Conservation (phyloP, 2,888 invertebrate species). For the Xanthorhoe designata region DNA sequence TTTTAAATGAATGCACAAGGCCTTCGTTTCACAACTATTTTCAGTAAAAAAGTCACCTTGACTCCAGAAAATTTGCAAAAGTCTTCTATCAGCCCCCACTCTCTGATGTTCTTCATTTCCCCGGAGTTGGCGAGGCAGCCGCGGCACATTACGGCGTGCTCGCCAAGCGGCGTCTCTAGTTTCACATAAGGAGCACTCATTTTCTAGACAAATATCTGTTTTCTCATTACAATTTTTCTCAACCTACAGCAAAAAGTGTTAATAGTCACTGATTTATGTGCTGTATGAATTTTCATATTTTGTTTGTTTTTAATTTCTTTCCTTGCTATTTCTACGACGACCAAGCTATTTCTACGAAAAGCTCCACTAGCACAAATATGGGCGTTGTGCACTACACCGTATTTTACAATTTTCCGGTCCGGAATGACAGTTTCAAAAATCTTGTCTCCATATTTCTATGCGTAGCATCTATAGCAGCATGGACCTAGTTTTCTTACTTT, state of each 20-base stretch:
- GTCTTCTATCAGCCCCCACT: conserved; percentile 67
- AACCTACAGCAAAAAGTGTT: background rate
- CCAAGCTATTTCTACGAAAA: background rate
- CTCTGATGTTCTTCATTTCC: conserved; percentile 74
- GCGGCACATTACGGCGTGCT: conserved; percentile 62
- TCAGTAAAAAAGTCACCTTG: conserved; percentile 49
- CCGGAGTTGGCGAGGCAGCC: conserved; percentile 68
- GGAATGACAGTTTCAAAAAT: too few relatives aligned
- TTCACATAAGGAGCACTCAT: conserved; percentile 58
- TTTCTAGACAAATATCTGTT: conserved; percentile 31
- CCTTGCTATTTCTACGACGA: too few relatives aligned
- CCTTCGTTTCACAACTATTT: background rate
- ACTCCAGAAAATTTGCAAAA: conserved; percentile 65
- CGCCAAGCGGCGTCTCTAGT: conserved; percentile 50
- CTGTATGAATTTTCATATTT: too few relatives aligned
- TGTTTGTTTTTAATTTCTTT: too few relatives aligned
- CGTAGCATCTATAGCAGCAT: too few relatives aligned
- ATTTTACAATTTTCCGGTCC: too few relatives aligned
- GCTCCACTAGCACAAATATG: background rate
- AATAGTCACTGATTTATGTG: too few relatives aligned
- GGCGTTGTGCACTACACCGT: too few relatives aligned
- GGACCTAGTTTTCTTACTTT: too few relatives aligned
- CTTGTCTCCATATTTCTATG: too few relatives aligned
- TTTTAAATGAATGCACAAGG: too few relatives aligned
- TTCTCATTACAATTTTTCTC: conserved; percentile 16